A percentile compares a stretch with the other conserved stretches of the same genome.
phyloP scores from a whole-genome alignment of 2,888 invertebrate species.

The Venusia cambrica region DNA sequence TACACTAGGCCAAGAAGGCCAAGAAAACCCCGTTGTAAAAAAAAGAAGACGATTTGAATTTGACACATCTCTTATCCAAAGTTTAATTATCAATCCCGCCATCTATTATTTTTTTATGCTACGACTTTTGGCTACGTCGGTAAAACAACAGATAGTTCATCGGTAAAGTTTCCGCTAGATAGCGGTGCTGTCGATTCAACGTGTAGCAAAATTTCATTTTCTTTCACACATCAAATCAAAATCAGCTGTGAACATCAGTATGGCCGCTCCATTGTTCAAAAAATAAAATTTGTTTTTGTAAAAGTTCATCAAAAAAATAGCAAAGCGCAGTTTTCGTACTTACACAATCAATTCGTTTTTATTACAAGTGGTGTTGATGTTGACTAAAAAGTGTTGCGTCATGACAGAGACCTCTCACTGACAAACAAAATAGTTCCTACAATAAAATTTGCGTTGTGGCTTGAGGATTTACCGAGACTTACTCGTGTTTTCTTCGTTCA shows the following conservation, averaged over 20 bases:
- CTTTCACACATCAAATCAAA: constrained; percentile 64
- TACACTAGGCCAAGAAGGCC: no score
- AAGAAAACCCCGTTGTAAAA: no score
- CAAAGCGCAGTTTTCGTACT: constrained; percentile 70
- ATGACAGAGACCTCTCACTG: constrained; percentile 79
- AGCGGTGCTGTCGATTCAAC: constrained; percentile 65
- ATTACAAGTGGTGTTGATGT: constrained; percentile 65
- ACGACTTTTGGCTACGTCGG: constrained; percentile 32
- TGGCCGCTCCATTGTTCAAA: constrained; percentile 71
- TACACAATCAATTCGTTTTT: constrained; percentile 53
- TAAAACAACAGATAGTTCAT: constrained; percentile 55
- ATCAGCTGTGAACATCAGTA: constrained; percentile 81
- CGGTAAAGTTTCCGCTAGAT: constrained; percentile 39
- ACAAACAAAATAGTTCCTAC: constrained; percentile 75
- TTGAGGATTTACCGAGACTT: constrained; percentile 47
- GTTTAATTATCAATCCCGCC: no score
- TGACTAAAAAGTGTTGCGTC: constrained; percentile 79
- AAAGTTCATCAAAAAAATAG: constrained; percentile 66
- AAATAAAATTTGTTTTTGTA: constrained; percentile 72
- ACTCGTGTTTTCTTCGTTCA: constrained; percentile 48
- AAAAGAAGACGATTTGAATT: no score
- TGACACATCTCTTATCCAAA: no score
- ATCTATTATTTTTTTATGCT: no score
- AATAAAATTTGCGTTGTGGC: constrained; percentile 70
- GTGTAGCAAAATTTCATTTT: constrained; percentile 67